Evolutionary conservation across 2,797 vertebrate genomes (phyloP), one percentile per base, ranked within the genome.

Genomic region (Platyrinchus mystaceus): DNA sequence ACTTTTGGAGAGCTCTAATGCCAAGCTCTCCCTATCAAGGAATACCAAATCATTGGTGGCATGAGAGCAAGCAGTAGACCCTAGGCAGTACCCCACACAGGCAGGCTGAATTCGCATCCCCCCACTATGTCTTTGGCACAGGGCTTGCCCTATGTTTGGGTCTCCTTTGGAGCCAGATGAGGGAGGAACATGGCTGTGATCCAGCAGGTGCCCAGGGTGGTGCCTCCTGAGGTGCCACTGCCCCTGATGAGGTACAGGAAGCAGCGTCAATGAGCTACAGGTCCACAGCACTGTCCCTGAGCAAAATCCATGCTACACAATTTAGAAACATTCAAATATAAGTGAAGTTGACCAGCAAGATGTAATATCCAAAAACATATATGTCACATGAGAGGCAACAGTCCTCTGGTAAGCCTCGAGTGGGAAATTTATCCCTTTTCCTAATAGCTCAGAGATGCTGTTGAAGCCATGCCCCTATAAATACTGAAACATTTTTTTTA

Each of bases 211-310:
- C 23, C 6, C 2, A 1, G 14, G 5, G 7, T 14, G 10, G 7
- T 71, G 21, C 8, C 23, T 5, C 4, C 10, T 34, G 46, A 22
- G 14, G 18, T 18, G 37, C 20, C 28, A 44, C n/a, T 49, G 28
- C 27, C 32, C 32, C 64, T n/a, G 16, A 39, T 1, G 3, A 23
- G 39, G 18, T 59, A 23, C 7, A 4, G 62, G 64, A 88, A 62
- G 44, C 18, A 23, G 10, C 9, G 16, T 14, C 71, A 30, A 20
- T 11, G 44, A 84, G 9, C 34, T 55, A 5, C 0, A 0, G 7
- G 37, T n/a, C 55, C 37, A 50, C 37, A 49, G 36, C 63, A 63
- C 11, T 12, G 4, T 17, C 6, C 0, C 0, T 14, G n/a, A 79
- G 28, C 26, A 79, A 62, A 89, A 58, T 21, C 24, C 18, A 15